Evolutionary conservation across 2,113 vertebrate genomes (phyloP), one percentile per base, ranked within the genome.

Genomic region (Labeo rohita): DNA sequence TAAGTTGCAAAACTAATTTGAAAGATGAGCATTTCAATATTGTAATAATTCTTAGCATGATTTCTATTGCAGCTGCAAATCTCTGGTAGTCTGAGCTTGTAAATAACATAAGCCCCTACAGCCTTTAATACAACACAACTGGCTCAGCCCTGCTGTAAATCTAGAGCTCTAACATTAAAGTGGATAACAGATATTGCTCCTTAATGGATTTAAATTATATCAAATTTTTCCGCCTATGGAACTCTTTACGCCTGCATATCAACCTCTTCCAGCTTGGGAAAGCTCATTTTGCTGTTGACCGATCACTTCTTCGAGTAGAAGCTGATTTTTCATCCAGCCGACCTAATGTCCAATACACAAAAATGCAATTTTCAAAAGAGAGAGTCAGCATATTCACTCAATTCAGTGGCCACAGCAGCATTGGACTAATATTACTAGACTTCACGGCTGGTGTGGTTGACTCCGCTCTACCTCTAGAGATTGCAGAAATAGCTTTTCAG

Each of bases 401-500:
- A 54, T 84, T 59, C 81, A 84, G 49, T 59, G 21, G 81, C 68
- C 68, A 73, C 50, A 45, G 28, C 68, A 73, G 81, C 49, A 56
- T 16, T 70, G 50, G 28, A 12, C 74, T 43, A 52, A 76, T 77
- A 87, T 65, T 65, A 81, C 72, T 28, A 65, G 56, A 76, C n/a
- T 75, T 54, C 47, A 56, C 36, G 8, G 36, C 8, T 77, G 50
- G 39, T 81, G 81, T 68, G 81, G 47, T 52, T 45, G 49, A 87
- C 70, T 80, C 65, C 15, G 9, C n/a, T 21, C 49, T 49, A 76
- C 39, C 39, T 80, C 28, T 23, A 54, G 47, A 59, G 80, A 61
- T 83, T 76, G 65, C 34, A 47, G 68, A 83, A 74, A 82, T 70
- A 56, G 73, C 70, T 89, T 86, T 86, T 88, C 84, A 83, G 47